Conservation (phyloP, 2,113 vertebrate genomes). For the Galeopterus variegatus region DNA sequence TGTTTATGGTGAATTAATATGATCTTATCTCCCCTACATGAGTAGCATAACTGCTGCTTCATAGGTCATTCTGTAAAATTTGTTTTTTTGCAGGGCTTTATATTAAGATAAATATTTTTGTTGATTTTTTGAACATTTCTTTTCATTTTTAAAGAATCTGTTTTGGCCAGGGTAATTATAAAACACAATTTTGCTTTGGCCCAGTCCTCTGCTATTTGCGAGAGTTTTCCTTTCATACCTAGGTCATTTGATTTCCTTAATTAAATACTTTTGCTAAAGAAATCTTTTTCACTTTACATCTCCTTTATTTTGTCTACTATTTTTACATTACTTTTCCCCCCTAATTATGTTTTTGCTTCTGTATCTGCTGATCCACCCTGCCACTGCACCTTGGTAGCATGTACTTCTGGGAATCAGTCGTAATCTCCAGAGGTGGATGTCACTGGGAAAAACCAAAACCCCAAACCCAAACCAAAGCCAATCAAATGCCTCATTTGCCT, state of each 20-base stretch:
- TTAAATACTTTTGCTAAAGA: not conserved
- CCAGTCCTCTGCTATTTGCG: not conserved
- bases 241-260: not conserved
- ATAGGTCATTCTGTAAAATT: too few species aligned
- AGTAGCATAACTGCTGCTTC: not conserved
- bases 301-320: not conserved
- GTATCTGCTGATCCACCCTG: accelerated
- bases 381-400: accelerated
- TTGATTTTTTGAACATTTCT: not conserved
- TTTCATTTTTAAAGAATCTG: not conserved
- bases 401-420: not conserved
- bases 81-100: not conserved
- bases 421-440: not conserved
- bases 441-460: not conserved
- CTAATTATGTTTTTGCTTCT: not conserved
- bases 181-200: not conserved
- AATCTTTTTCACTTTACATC: not conserved
- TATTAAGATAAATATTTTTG: not conserved
- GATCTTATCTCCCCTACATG: accelerated
- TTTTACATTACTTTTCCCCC: not conserved
- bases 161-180: not conserved
- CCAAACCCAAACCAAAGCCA: not conserved
- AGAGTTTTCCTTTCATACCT: not conserved
- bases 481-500: not conserved
- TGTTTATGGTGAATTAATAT: too few species aligned